Base-by-base conservation (phyloP, 1,140 invertebrate species). In the Bradysia coprophila region DNA sequence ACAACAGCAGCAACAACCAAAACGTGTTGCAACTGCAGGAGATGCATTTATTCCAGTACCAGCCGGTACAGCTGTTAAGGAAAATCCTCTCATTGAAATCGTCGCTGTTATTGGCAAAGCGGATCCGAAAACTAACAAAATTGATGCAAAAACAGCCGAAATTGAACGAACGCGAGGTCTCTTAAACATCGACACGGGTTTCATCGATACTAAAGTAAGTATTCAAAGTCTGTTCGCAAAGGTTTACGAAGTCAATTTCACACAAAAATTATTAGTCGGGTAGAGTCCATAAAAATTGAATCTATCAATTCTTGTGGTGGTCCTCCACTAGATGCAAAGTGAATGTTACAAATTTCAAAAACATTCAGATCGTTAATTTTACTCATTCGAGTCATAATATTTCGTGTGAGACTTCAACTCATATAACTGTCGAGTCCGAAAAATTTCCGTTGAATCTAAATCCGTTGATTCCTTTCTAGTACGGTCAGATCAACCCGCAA, bases 101-200 rank as follows among this genome's bases (percentile, higher is more conserved):
- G 64, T 69, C 48, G 64, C 67, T 24, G 60, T 59, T 9, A 60
- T 65, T 3, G 62, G 71, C 4, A 64, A 70, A 48, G 54, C 66
- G 8, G 64, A 66, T 49, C 62, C 64, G 13, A 49, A 40, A 15
- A 59, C 55, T 36, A 63, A 63, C 21, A 57, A 66, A 45, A 62
- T 68, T 42, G 59, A 52, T 40, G 41, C 61, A 5, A 18, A 22
- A 44, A 69, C 69, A 40, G 69, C 68, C 4, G 64, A 68, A 51
- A 62, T 72, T 15, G 71, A 73, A 50, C 65, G 63, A 41, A 67
- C 67, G 21, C 71, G 70, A 52, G 71, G 66, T 40, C 69, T 71
- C 51, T 67, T 71, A 23, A 65, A 73, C 49, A 59, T 67, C 0
- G 59, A 64, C 33, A 69, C 63, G 20, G 66, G 64, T 11, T 61